phyloP scores from a whole-genome alignment of 2,113 vertebrate species.

The Riparia riparia region DNA sequence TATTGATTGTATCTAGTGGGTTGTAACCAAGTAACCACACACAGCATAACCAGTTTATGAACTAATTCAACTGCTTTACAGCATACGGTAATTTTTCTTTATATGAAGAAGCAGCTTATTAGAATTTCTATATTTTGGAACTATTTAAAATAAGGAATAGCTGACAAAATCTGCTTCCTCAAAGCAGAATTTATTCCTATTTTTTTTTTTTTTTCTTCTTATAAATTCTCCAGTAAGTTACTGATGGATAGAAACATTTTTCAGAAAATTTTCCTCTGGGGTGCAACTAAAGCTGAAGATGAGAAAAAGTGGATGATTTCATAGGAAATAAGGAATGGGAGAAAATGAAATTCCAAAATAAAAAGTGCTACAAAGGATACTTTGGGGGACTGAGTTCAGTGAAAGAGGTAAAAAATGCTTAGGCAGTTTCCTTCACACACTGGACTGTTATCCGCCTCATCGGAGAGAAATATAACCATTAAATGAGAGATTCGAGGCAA shows the following conservation, averaged over 20 bases:
- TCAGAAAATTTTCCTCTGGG: background rate
- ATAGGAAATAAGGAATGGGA: background rate
- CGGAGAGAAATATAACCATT: background rate
- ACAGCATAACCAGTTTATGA: constrained; percentile 6
- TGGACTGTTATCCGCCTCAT: background rate
- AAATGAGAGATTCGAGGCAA: background rate
- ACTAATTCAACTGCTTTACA: constrained; percentile 33
- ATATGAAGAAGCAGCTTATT: background rate
- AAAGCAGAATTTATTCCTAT: constrained; percentile 2
- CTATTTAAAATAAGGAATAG: background rate
- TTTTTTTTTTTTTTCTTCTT: background rate
- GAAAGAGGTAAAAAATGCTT: background rate
- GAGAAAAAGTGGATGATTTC: background rate
- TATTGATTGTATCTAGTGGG: constrained; percentile 39
- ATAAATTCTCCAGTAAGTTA: background rate
- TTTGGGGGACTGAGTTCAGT: background rate
- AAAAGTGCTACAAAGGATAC: background rate
- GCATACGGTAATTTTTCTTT: background rate
- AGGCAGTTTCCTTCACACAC: background rate
- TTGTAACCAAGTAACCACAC: background rate
- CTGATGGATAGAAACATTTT: background rate
- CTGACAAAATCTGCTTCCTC: background rate
- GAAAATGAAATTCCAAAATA: constrained; percentile 19
- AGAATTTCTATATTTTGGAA: background rate
- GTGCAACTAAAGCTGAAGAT: background rate